A percentile compares a stretch with the other conserved stretches of the same genome.
phyloP scores from a whole-genome alignment of 2,888 invertebrate genomes.

The Himalopsyche japonica region DNA sequence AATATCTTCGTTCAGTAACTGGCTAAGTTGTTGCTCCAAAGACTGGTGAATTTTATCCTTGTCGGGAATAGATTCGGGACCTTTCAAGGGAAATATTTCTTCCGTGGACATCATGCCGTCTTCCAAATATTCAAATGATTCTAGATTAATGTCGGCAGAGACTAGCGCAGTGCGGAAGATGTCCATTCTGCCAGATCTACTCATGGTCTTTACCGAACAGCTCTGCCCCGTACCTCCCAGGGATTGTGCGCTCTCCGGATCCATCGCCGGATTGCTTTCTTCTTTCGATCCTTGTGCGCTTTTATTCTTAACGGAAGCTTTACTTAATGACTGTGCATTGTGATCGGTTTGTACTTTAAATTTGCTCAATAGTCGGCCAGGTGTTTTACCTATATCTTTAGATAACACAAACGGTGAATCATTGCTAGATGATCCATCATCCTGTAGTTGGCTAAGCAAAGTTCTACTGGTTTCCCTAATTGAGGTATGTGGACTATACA shows the following conservation, averaged over 20 bases:
- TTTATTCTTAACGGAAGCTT: not conserved
- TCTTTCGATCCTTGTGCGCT: not conserved
- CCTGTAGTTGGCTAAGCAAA: constrained; percentile 58
- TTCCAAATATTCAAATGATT: constrained; percentile 59
- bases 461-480: constrained; percentile 55
- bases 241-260: constrained; percentile 18
- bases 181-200: constrained; percentile 51
- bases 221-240: not conserved
- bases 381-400: constrained; percentile 32
- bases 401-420: constrained; percentile 56
- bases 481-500: constrained; percentile 51
- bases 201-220: not conserved
- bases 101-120: constrained; percentile 56
- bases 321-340: constrained; percentile 39
- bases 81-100: constrained; percentile 48
- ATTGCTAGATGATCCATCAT: constrained; percentile 60
- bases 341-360: constrained; percentile 18
- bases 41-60: constrained; percentile 19
- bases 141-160: constrained; percentile 58
- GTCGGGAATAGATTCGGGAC: constrained; percentile 43
- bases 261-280: not conserved
- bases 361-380: constrained; percentile 7
- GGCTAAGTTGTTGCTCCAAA: constrained; percentile 51
- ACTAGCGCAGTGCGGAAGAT: constrained; percentile 60
- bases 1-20: constrained; percentile 49